phyloP scores from a whole-genome alignment of 2,797 vertebrate species.

The Cossypha caffra region DNA sequence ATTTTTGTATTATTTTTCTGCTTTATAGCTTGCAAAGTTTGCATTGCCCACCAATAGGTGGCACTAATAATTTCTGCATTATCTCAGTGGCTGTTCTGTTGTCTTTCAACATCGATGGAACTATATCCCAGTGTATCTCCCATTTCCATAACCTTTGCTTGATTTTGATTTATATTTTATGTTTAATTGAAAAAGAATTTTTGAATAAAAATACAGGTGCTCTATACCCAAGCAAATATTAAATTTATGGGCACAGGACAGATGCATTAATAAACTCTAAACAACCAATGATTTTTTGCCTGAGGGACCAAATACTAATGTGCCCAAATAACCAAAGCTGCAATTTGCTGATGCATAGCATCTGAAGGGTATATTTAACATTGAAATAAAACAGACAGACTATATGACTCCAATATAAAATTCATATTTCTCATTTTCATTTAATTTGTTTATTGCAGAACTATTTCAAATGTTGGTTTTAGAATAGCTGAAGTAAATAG shows the following conservation, averaged over 20 bases:
- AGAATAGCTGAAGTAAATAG: neutral
- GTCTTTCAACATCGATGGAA: neutral
- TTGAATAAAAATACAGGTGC: neutral
- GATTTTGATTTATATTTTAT: neutral
- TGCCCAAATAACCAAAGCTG: neutral
- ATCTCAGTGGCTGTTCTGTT: neutral
- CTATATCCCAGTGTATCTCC: neutral
- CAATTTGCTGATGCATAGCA: neutral
- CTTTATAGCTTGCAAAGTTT: neutral
- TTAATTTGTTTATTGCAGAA: neutral
- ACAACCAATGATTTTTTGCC: neutral
- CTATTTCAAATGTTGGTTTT: neutral
- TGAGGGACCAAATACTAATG: neutral
- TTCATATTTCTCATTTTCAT: neutral
- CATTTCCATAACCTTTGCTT: neutral
- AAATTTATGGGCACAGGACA: neutral
- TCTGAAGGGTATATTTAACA: neutral
- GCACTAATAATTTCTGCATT: slow-evolving; percentile 54
- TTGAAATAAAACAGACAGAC: neutral
- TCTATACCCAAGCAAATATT: neutral
- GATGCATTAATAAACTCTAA: neutral
- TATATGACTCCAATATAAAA: neutral
- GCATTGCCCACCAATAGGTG: slow-evolving; percentile 50
- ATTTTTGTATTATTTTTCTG: neutral
- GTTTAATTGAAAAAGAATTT: neutral